phyloP scores from a whole-genome alignment of 2,797 vertebrate species.

The Acrossocheilus fasciatus region DNA sequence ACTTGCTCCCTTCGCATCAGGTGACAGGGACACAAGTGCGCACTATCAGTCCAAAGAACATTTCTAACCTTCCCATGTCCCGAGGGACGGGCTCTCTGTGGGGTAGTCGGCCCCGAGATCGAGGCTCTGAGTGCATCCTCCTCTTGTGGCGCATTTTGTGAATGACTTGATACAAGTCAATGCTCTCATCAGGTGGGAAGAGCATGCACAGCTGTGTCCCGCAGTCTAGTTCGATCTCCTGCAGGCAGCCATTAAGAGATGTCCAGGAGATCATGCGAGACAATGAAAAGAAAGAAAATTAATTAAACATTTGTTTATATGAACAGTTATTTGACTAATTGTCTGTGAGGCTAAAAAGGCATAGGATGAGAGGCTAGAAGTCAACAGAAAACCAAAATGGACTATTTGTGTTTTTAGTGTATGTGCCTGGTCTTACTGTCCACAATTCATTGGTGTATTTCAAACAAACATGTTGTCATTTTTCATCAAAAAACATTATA shows the following conservation, averaged over 20 bases:
- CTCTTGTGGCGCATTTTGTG: constrained; percentile 97
- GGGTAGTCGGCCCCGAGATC: constrained; percentile 92
- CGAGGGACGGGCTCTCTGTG: constrained; percentile 87
- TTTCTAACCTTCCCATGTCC: constrained; percentile 99
- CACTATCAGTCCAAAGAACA: constrained; percentile 95
- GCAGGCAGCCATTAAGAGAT: neutral
- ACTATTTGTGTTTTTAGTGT: neutral
- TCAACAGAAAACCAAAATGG: neutral
- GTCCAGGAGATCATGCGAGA: neutral
- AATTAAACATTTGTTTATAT: neutral
- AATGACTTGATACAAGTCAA: constrained; percentile 97
- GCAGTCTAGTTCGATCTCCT: constrained; percentile 96
- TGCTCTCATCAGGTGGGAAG: constrained; percentile 96
- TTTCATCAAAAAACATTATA: neutral
- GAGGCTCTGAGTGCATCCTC: constrained; percentile 92
- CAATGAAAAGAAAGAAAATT: constrained; percentile 9
- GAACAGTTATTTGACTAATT: neutral
- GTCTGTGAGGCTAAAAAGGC: neutral
- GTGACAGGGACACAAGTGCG: constrained; percentile 88
- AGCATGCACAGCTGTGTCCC: constrained; percentile 95
- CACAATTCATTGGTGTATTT: neutral
- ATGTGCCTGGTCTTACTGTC: neutral
- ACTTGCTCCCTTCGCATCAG: constrained; percentile 77
- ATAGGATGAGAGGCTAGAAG: neutral
- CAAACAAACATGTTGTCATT: neutral